Conservation (phyloP, 2,113 vertebrate species). For the Callionymus lyra region DNA sequence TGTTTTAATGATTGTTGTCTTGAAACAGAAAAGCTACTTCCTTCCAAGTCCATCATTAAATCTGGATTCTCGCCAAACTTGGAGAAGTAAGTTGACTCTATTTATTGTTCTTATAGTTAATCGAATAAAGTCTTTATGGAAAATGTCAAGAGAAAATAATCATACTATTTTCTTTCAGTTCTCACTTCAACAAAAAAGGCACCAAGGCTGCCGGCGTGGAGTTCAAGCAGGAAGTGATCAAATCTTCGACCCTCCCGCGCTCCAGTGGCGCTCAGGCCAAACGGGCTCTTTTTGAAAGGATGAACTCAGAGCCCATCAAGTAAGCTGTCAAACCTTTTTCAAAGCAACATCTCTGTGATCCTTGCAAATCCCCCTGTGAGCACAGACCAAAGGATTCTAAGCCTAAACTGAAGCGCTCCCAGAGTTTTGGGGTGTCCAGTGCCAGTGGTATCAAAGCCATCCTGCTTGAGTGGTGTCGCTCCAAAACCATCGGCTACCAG, state of each 20-base stretch:
- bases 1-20: neutral
- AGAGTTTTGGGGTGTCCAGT: constrained; percentile 84
- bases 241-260: constrained; percentile 77
- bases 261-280: constrained; percentile 70
- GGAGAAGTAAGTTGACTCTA: constrained; percentile 38
- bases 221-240: constrained; percentile 65
- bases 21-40: constrained; percentile 68
- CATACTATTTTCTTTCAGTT: too few relatives aligned
- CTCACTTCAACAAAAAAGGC: constrained; percentile 31
- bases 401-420: constrained; percentile 84
- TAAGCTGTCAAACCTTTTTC: constrained; percentile 19
- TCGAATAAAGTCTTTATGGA: too few relatives aligned
- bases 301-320: constrained; percentile 75
- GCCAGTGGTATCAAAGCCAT: constrained; percentile 93
- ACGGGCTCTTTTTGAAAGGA: constrained; percentile 77
- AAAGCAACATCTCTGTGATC: neutral
- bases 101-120: neutral
- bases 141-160: too few relatives aligned
- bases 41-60: constrained; percentile 59
- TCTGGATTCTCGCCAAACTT: constrained; percentile 46
- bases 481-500: constrained; percentile 90
- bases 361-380: too few relatives aligned
- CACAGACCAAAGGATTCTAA: constrained; percentile 73
- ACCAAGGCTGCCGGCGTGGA: constrained; percentile 30
- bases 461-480: constrained; percentile 91